Conservation (phyloP, 2,888 invertebrate genomes). For the Chaetogeoica ovagalla region DNA sequence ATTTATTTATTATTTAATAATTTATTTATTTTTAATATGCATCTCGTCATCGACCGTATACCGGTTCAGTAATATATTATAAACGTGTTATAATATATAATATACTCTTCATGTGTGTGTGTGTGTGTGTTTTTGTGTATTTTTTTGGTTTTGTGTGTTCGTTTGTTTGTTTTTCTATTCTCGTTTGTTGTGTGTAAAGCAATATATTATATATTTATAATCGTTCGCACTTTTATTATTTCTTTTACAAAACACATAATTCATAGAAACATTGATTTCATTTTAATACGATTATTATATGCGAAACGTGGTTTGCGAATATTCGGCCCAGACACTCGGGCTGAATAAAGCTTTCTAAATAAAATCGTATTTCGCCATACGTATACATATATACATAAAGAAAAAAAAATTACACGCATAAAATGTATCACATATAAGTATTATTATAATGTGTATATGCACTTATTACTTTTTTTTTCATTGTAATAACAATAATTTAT, state of each 20-base stretch:
- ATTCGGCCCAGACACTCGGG: conserved; percentile 35
- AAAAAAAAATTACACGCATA: conserved; percentile 8
- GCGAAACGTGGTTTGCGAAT: conserved; percentile 21
- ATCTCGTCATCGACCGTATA: background rate
- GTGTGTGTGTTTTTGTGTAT: background rate
- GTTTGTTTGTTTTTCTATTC: background rate
- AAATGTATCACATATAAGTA: conserved; percentile 32
- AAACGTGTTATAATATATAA: no score
- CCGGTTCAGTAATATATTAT: background rate
- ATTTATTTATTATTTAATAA: background rate
- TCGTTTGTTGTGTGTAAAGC: background rate
- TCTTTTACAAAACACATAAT: background rate
- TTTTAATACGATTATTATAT: background rate
- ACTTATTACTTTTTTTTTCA: conserved; percentile 28
- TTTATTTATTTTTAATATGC: background rate
- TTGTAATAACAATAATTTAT: conserved; percentile 42
- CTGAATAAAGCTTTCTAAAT: conserved; percentile 24
- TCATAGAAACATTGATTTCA: background rate
- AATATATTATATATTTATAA: background rate
- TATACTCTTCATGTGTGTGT: background rate
- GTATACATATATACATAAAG: background rate
- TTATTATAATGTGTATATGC: conserved; percentile 26
- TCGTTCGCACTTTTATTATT: background rate
- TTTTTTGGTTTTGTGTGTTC: background rate
- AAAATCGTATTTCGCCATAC: conserved; percentile 4